phyloP scores from a whole-genome alignment of 1,140 invertebrate genomes.

The Brachionus manjavacas region DNA sequence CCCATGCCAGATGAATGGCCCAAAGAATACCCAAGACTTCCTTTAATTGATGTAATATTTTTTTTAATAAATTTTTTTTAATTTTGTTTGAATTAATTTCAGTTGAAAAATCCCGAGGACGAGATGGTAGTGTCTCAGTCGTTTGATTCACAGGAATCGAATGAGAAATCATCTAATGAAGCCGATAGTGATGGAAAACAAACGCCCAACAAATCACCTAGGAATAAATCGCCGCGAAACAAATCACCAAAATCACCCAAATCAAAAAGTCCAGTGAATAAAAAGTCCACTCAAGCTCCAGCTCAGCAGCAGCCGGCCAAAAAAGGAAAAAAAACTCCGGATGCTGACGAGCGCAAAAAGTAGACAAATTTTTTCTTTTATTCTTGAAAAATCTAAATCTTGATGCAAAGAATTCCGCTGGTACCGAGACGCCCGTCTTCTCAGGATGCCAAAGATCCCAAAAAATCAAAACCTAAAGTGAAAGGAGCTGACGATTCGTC shows the following conservation, averaged over 20 bases:
- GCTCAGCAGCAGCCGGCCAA: slow-evolving; percentile 47
- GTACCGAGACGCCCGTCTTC: slow-evolving; percentile 49
- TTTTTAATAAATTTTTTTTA: background rate
- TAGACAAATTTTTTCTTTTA: background rate
- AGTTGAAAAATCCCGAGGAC: slow-evolving; percentile 13
- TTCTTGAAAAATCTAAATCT: background rate
- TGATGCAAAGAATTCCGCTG: slow-evolving; percentile 50
- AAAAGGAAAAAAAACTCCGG: slow-evolving; percentile 44
- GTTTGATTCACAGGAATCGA: background rate
- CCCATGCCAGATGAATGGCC: slow-evolving; percentile 53
- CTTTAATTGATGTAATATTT: slow-evolving; percentile 52
- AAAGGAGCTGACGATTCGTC: slow-evolving; percentile 46
- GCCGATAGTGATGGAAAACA: background rate
- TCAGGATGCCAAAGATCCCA: slow-evolving; percentile 43
- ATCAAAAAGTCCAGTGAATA: slow-evolving; percentile 7
- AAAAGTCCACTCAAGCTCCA: slow-evolving; percentile 44
- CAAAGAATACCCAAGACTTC: slow-evolving; percentile 51
- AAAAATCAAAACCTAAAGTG: slow-evolving; percentile 43
- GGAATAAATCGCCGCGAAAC: slow-evolving; percentile 47
- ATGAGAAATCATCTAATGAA: background rate
- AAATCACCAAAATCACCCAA: slow-evolving; percentile 47
- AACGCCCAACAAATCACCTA: slow-evolving; percentile 46
- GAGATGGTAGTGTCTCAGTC: background rate
- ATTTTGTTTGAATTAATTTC: background rate
- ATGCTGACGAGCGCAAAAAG: slow-evolving; percentile 12